Conservation (phyloP, 2,888 invertebrate species). For the Leistus spinibarbis region DNA sequence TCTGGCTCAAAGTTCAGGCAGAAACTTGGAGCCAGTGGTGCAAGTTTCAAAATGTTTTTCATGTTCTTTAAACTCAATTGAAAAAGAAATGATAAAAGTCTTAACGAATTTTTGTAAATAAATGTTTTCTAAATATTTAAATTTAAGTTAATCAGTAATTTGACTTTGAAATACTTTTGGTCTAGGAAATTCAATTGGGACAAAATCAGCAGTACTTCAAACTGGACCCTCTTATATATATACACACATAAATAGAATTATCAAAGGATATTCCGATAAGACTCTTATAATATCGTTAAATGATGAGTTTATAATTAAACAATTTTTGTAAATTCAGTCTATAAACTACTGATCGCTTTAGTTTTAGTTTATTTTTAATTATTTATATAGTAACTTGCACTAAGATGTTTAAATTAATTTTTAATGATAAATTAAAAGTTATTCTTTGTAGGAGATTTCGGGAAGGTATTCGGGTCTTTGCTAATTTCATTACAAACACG, state of each 20-base stretch:
- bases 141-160: background rate
- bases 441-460: conserved; percentile 1
- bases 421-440: background rate
- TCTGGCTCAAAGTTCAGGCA: background rate
- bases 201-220: no score
- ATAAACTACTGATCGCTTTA: no score
- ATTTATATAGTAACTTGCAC: background rate
- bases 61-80: background rate
- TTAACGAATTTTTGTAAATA: background rate
- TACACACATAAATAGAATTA: no score
- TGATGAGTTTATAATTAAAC: no score
- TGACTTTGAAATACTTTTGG: background rate
- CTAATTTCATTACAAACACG: conserved; percentile 14
- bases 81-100: background rate
- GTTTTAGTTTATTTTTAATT: no score
- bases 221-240: no score
- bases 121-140: background rate
- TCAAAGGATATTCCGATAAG: no score
- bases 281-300: no score
- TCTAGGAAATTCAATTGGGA: background rate
- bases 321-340: no score
- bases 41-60: background rate
- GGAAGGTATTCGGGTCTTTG: conserved; percentile 1
- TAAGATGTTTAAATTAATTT: background rate
- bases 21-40: background rate